Evolutionary conservation across 1,140 invertebrate genomes (phyloP).

Genomic region (Papilio polytes): DNA sequence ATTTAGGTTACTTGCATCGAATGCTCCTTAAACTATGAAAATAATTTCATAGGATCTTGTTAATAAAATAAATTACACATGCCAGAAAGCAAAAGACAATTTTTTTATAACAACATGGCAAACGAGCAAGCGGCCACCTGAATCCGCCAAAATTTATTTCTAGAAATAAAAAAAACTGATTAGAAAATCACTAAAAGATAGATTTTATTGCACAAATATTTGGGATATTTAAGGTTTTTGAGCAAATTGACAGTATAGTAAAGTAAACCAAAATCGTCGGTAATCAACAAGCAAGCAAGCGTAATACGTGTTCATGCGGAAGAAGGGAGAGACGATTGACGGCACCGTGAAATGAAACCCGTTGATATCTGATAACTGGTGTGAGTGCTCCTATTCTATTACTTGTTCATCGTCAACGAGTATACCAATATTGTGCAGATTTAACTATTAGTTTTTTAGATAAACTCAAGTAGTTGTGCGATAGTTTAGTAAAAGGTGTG

Average conservation of each 20-base stretch:
- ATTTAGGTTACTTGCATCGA: too few species aligned
- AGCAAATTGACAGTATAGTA: neutral
- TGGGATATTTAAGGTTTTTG: neutral
- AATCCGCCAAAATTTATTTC: too few species aligned
- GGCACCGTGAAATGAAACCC: neutral
- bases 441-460: too few species aligned
- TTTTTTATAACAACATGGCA: too few species aligned
- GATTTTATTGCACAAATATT: neutral
- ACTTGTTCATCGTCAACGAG: neutral
- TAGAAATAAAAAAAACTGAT: neutral
- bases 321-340: neutral
- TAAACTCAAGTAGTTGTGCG: too few species aligned
- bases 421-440: too few species aligned
- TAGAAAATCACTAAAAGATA: neutral
- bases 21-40: too few species aligned
- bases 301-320: neutral
- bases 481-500: too few species aligned
- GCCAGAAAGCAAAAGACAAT: too few species aligned
- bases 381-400: neutral
- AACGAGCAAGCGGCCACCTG: too few species aligned
- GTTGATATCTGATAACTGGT: neutral
- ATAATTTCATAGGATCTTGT: too few species aligned
- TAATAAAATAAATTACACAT: too few species aligned
- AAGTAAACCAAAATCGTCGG: neutral
- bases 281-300: neutral